Conservation (phyloP, 2,888 invertebrate species). For the Myopa tessellatipennis region DNA sequence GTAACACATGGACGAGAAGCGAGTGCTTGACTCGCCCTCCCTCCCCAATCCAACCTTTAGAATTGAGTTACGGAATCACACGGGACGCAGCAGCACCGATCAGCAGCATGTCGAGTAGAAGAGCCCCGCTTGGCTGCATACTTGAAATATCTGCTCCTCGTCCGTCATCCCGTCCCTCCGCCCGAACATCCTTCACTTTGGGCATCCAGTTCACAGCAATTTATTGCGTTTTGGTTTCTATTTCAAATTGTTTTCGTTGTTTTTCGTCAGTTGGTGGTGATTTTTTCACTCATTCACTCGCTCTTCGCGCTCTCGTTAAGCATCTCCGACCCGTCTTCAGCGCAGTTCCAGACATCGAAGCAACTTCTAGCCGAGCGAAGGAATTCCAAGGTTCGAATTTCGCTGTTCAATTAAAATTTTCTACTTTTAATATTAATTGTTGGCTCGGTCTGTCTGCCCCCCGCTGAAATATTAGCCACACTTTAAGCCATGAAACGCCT, state of each 20-base stretch:
- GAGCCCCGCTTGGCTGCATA: background rate
- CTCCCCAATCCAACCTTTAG: too few relatives aligned
- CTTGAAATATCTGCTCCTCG: background rate
- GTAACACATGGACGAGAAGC: too few relatives aligned
- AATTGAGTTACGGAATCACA: too few relatives aligned
- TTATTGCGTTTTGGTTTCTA: background rate
- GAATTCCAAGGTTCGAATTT: conserved; percentile 27
- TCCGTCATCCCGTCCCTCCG: too few relatives aligned
- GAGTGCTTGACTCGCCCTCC: too few relatives aligned
- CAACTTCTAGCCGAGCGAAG: background rate
- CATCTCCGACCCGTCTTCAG: too few relatives aligned
- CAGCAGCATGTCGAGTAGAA: too few relatives aligned
- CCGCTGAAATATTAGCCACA: conserved; percentile 23
- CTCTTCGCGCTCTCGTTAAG: too few relatives aligned
- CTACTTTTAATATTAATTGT: background rate
- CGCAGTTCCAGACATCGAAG: too few relatives aligned
- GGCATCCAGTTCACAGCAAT: background rate
- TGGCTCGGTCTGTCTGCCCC: background rate
- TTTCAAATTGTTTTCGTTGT: conserved; percentile 9
- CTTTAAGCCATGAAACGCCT: conserved; percentile 29
- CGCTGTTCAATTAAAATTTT: conserved; percentile 30
- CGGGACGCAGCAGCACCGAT: too few relatives aligned
- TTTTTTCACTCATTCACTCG: background rate
- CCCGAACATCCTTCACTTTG: background rate
- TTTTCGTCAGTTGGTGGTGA: background rate